Base-by-base conservation (phyloP, 1,140 invertebrate genomes). In the Listronotus oregonensis region DNA sequence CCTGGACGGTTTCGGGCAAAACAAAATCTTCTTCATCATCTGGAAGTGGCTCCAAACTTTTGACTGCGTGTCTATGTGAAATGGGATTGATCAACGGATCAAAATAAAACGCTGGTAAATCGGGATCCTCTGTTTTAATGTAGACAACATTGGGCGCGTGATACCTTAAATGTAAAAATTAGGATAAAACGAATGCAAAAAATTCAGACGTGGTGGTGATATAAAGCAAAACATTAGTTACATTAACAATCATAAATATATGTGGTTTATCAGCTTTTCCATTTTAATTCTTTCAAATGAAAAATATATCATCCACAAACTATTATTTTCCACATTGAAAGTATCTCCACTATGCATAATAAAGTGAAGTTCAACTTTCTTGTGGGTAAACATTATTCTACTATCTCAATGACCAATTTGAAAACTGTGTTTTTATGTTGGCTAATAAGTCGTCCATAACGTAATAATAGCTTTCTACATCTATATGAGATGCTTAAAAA, bases 81-180 rank as follows among this genome's bases (percentile, higher is more conserved):
- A 99, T 99, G 5, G 98, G 97, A 83, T 99, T 99, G 66, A 99
- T 99, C 6, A 99, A 82, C 0, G 98, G 98, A 86, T 99, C 98
- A 84, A 99, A 99, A 80, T 99, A 99, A 80, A 99, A 99, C 0
- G 97, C 98, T 17, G 98, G 98, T 56, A 99, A 84, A 83, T 99
- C 98, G n/a, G 97, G 97, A 88, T 99, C 98, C 84, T 99, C 98
- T 1, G 97, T 99, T 85, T 99, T 99, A 72, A 99, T 99, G 77
- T 96, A 99, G 0, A 99, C 96, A 14, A 99, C 96, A 82, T 98
- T 99, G 43, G 97, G 97, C 6, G 95, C 92, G 79, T 99, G 98
- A 82, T 99, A 99, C 94, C 95, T 97, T 69, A 49, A 82, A 80
- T 77, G 32, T 15, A 52, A 52, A 8, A 14, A 32, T n/a, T n/a